Evolutionary conservation across 2,797 vertebrate species (phyloP), one percentile per base, ranked within the genome.

Genomic region (Mallotus villosus): DNA sequence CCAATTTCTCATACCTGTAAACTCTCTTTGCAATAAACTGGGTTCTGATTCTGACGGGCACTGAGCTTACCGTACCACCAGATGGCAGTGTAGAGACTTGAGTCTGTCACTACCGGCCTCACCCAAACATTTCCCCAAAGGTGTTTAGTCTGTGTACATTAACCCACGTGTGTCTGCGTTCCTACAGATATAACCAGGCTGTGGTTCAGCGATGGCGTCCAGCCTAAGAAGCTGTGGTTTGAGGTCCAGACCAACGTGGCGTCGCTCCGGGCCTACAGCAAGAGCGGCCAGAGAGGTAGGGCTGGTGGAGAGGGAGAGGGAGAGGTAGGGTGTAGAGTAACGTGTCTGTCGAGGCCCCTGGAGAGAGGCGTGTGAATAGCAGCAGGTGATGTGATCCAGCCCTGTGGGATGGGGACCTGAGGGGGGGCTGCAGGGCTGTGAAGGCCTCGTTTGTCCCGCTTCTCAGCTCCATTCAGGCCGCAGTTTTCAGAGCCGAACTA

Each of bases 151-250:
- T 5, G 25, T 16, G 11, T 19, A 9, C 11, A 8, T 1, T 1
- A 11, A 58, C 12, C 34, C 14, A 29, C 2, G 14, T 27, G 12
- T 29, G 19, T 6, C 32, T 27, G 12, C 24, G 19, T 6, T 46
- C 21, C 34, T 1, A 59, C 69, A 96, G 95, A 87, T 74, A 79
- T 90, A 25, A 88, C 89, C 49, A 94, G 87, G 80, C 64, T 98
- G 67, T 98, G 96, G 96, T 94, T 94, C 75, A 94, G 92, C 66
- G 93, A 91, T 58, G 92, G 89, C 0, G 65, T 92, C 49, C 94
- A 94, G 70, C 84, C 84, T 1, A 92, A 90, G 17, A 91, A 93
- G 75, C 81, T 92, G 83, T 97, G 95, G 95, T 97, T 98, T 78
- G 89, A 91, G 4, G 85, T 94, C 6, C 92, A 94, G 77, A 91